Base-by-base conservation (phyloP, 2,797 vertebrate genomes). In the Dicrostonyx torquatus region DNA sequence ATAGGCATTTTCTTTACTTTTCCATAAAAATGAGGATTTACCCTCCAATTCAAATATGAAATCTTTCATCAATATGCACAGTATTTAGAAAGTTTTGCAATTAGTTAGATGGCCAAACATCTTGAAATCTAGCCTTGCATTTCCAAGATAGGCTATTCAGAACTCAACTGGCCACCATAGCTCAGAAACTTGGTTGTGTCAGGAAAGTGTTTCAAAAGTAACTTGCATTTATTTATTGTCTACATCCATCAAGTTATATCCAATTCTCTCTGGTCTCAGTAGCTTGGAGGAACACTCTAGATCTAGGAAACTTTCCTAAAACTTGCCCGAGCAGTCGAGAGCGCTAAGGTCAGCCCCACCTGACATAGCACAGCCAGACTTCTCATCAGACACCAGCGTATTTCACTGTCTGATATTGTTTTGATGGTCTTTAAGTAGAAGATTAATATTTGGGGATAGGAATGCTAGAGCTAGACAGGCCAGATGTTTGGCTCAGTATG, bases 401-500 rank as follows among this genome's bases (percentile, higher is more conserved):
- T 72, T 83, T 87, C 85, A 87, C 96, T 29, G 4, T 43, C 72
- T 66, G 48, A 53, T 43, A 93, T 48, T 89, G 64, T 96, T 94
- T 87, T 76, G 72, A 90, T 97, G 48, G 15, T 84, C 64, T 70
- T 48, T 68, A 75, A 90, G 53, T 70, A 84, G 77, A 93, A 93
- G 78, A 90, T 92, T 94, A 90, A 93, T 94, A 93, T 91, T 94
- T 94, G 94, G 64, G 82, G 95, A 86, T 66, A 72, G 77, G 62
- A 96, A 68, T 53, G n/a, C 37, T 87, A 48, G 22, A 96, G 48
- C 53, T 90, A 93, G 94, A 95, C 90, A 94, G 75, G 70, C 80
- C 93, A 97, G 91, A 96, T 97, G 93, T 97, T 97, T 97, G 77
- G 92, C 93, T 94, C 91, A 94, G 77, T 93, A 82, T 97, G 80